These are phyloP conservation scores for Perca schrenkii DNA, from an alignment of 2,113 vertebrate species.

Conservation along the genomic window DNA sequence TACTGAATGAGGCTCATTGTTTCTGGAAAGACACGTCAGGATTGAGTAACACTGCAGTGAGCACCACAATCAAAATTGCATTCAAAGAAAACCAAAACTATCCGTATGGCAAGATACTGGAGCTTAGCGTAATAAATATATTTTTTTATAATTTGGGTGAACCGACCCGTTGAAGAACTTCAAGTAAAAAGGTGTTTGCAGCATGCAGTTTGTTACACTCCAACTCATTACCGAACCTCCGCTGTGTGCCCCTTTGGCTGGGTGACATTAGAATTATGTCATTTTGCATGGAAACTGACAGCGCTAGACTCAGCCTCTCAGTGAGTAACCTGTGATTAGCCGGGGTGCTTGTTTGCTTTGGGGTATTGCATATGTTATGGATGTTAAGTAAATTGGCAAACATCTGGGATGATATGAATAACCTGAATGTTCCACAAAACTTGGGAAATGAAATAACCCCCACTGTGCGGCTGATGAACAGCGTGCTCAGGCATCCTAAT, in stretches of 20 bases:
- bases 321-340: slow-evolving; percentile 57
- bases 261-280: slow-evolving; percentile 48
- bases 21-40: neutral
- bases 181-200: slow-evolving; percentile 8
- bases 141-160: neutral
- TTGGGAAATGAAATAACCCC: slow-evolving; percentile 66
- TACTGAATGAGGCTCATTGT: neutral
- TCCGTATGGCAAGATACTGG: neutral
- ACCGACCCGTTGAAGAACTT: neutral
- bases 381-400: slow-evolving; percentile 72
- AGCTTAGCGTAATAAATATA: neutral
- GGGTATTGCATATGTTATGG: slow-evolving; percentile 46
- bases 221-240: neutral
- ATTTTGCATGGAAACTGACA: slow-evolving; percentile 26
- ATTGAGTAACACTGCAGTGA: neutral
- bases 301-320: slow-evolving; percentile 36
- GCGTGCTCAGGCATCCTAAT: slow-evolving; percentile 74
- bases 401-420: slow-evolving; percentile 64
- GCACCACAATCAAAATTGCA: neutral
- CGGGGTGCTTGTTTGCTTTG: slow-evolving; percentile 43
- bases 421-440: slow-evolving; percentile 62
- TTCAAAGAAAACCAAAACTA: slow-evolving; percentile 3
- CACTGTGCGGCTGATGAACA: slow-evolving; percentile 71
- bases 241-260: slow-evolving; percentile 15
- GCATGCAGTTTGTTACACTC: slow-evolving; percentile 12